A percentile compares a stretch with the other conserved stretches of the same genome.
These are phyloP conservation scores for Laterallus jamaicensis DNA, from an alignment of 2,113 vertebrate genomes.

Conservation along the genomic window DNA sequence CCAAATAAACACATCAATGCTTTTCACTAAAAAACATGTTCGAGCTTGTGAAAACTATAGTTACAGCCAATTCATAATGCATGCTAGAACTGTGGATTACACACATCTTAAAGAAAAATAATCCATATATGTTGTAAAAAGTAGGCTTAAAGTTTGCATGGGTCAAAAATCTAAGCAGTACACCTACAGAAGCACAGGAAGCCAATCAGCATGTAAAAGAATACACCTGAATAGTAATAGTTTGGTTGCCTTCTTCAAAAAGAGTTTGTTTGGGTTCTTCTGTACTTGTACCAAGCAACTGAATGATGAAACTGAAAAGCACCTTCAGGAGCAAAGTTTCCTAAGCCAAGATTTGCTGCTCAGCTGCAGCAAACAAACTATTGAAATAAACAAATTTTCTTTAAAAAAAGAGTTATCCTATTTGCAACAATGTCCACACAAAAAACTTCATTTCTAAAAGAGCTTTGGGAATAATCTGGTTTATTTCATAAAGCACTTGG, in stretches of 20 bases:
- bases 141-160: not conserved
- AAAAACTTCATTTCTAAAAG: not conserved
- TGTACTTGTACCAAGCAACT: not conserved
- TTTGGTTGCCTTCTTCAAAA: not conserved
- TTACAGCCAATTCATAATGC: not conserved
- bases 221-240: not conserved
- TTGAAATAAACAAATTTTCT: not conserved
- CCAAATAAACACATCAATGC: not conserved
- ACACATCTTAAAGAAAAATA: not conserved
- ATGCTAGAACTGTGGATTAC: not conserved
- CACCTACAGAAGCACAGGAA: not conserved
- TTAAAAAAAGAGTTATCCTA: not conserved
- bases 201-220: not conserved
- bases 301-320: not conserved
- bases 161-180: not conserved
- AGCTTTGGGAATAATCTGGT: not conserved
- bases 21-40: not conserved
- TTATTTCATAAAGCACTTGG: not conserved
- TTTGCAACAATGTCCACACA: not conserved
- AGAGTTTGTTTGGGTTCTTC: not conserved
- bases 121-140: not conserved
- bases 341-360: not conserved
- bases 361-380: not conserved
- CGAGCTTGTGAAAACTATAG: not conserved
- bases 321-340: not conserved